Base-by-base conservation (phyloP, 2,888 invertebrate genomes). In the Zygogramma bicolorata region DNA sequence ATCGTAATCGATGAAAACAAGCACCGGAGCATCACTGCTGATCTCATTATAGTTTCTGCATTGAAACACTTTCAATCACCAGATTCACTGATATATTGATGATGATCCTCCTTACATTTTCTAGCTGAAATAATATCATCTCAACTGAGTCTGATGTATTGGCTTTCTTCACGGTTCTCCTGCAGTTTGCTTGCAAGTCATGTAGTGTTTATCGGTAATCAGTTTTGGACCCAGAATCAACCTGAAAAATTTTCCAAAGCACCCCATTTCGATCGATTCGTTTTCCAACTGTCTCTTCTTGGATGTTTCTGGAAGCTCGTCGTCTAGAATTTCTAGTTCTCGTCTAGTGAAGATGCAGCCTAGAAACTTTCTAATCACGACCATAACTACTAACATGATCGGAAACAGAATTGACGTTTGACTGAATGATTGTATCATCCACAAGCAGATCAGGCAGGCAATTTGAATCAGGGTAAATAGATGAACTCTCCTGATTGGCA, bases 331-430 rank as follows among this genome's bases (percentile, higher is more conserved):
- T 87, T 97, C 97, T 83, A 99, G 88, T 86, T 99, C 98, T 61
- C 97, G 90, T 80, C 95, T 92, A 0, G 97, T 96, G 88, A 98
- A 99, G 74, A 97, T 87, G 72, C 94, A 91, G 86, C 99, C 98
- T 83, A 99, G 88, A 0, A 94, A 89, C 88, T 98, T 98, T 70
- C 99, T 90, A 77, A 98, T 96, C 7, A 96, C 97, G 82, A 98
- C 97, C 95, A 99, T 98, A 20, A 98, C 97, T 59, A 98, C 96
- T 84, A 98, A 90, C 98, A 99, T 98, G 75, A 99, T 88, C 5
- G 99, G 98, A 88, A 99, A 99, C 31, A 96, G 90, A 79, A 99
- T 99, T 18, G 98, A 98, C 10, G 97, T 98, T 71, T 89, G 86
- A 68, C 95, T 95, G 88, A 98, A 97, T 1, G 97, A 97, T 85